phyloP scores from a whole-genome alignment of 2,113 vertebrate genomes.

The Anguilla rostrata region DNA sequence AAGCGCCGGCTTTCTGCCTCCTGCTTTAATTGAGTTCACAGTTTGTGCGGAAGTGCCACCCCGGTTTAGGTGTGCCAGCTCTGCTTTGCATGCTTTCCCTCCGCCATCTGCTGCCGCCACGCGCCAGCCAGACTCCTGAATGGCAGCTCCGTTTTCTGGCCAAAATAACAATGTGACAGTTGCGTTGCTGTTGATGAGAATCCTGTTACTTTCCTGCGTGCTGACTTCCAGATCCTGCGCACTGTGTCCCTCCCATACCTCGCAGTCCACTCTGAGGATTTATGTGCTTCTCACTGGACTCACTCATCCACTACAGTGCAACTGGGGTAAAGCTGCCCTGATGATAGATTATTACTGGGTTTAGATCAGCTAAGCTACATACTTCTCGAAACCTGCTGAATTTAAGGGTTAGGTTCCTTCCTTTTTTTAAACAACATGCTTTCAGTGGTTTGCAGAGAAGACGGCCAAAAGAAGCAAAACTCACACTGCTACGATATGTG shows the following conservation, averaged over 20 bases:
- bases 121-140: constrained; percentile 50
- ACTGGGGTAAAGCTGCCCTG: not conserved
- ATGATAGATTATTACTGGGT: not conserved
- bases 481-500: not conserved
- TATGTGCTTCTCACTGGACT: not conserved
- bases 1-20: constrained; percentile 28
- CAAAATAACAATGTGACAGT: constrained; percentile 37
- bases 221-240: constrained; percentile 8
- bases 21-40: constrained; percentile 28
- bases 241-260: not conserved
- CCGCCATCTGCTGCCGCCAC: constrained; percentile 65
- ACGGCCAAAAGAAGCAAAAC: too few relatives aligned
- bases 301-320: not conserved
- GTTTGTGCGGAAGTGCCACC: constrained; percentile 33
- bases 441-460: too few relatives aligned
- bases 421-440: not conserved
- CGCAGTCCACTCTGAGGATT: not conserved
- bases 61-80: constrained; percentile 48
- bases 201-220: constrained; percentile 33
- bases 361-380: not conserved
- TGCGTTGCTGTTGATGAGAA: constrained; percentile 34
- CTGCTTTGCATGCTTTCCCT: constrained; percentile 56
- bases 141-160: constrained; percentile 42
- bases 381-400: not conserved
- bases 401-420: not conserved